phyloP scores from a whole-genome alignment of 2,797 vertebrate species.

The Sebastes itinus region DNA sequence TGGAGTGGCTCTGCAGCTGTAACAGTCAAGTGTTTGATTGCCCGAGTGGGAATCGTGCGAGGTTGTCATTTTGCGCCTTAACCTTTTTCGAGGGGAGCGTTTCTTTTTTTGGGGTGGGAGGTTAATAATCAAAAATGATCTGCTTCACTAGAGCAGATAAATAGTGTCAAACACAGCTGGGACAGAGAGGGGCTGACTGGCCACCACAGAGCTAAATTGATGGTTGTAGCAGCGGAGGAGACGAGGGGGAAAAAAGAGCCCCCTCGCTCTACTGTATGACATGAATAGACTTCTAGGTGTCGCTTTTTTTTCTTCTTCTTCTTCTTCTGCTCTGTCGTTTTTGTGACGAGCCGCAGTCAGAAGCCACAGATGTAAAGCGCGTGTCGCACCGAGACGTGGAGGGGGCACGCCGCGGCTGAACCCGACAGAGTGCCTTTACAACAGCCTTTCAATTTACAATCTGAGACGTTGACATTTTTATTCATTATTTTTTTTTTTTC shows the following conservation, averaged over 20 bases:
- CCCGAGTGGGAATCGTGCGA: constrained; percentile 57
- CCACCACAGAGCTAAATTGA: constrained; percentile 79
- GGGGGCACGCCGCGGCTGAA: constrained; percentile 6
- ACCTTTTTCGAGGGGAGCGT: constrained; percentile 72
- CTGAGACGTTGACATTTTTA: constrained; percentile 65
- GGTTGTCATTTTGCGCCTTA: constrained; percentile 84
- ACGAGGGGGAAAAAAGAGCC: constrained; percentile 48
- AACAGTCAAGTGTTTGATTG: constrained; percentile 75
- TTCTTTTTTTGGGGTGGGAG: constrained; percentile 68
- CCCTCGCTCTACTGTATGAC: constrained; percentile 79
- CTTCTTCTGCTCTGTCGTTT: constrained; percentile 62
- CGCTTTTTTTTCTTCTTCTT: constrained; percentile 11
- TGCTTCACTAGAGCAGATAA: constrained; percentile 82
- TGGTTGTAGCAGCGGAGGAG: constrained; percentile 77
- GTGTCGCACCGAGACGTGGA: constrained; percentile 23
- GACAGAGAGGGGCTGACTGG: constrained; percentile 73
- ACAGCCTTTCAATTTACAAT: constrained; percentile 56
- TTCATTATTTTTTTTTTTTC: constrained; percentile 35
- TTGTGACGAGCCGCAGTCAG: constrained; percentile 67
- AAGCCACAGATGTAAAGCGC: constrained; percentile 68
- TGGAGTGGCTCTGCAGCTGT: constrained; percentile 71
- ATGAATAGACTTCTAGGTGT: constrained; percentile 82
- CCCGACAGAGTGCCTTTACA: constrained; percentile 26
- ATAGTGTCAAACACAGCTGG: constrained; percentile 78
- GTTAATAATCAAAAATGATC: constrained; percentile 84